These are phyloP conservation scores for Gymnosoma rotundatum DNA, from an alignment of 2,888 invertebrate species.

Conservation along the genomic window DNA sequence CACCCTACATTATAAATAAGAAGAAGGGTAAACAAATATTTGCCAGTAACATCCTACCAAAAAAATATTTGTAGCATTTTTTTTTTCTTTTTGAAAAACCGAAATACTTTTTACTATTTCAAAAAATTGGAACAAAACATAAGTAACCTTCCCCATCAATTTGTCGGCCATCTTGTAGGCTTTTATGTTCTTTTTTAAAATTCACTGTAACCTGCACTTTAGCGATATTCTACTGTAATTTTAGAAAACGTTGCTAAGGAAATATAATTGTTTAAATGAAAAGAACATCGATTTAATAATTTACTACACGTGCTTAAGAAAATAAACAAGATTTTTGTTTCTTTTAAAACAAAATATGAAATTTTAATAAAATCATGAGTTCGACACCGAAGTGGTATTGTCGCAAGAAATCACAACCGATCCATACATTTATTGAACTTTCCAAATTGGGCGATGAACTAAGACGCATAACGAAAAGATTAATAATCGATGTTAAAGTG, in stretches of 20 bases:
- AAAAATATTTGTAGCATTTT: too few species aligned
- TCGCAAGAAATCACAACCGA: slow-evolving; percentile 80
- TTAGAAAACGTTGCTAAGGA: slow-evolving; percentile 45
- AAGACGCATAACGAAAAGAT: slow-evolving; percentile 79
- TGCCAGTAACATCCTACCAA: too few species aligned
- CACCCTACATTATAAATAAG: too few species aligned
- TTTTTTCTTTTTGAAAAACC: too few species aligned
- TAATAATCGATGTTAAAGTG: slow-evolving; percentile 80
- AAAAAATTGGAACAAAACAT: too few species aligned
- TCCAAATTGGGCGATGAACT: slow-evolving; percentile 79
- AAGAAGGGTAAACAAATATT: too few species aligned
- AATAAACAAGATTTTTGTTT: neutral
- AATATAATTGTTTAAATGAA: neutral
- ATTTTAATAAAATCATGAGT: slow-evolving; percentile 73
- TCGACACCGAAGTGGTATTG: slow-evolving; percentile 80
- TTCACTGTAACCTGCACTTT: neutral
- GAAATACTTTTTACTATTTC: too few species aligned
- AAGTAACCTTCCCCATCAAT: neutral
- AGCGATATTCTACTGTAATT: slow-evolving; percentile 2
- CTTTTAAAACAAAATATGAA: neutral
- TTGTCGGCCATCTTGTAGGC: too few species aligned
- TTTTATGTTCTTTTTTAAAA: neutral
- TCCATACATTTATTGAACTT: slow-evolving; percentile 79
- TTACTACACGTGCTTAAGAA: slow-evolving; percentile 11
- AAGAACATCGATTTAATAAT: slow-evolving; percentile 61